phyloP scores from a whole-genome alignment of 2,888 invertebrate species.

The Epistrophe eligans region DNA sequence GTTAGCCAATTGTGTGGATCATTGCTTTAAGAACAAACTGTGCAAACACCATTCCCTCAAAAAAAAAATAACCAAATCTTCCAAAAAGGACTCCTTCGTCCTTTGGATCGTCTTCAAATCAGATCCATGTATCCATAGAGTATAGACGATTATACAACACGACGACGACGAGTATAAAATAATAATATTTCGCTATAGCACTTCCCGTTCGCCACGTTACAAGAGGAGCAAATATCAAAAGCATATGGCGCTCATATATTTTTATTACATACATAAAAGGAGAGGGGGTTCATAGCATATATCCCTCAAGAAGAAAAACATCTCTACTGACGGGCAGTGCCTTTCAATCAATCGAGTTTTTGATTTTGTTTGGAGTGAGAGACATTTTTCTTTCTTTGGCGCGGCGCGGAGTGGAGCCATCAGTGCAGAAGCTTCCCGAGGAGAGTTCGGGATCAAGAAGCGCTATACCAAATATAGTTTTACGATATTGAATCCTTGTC shows the following conservation, averaged over 20 bases:
- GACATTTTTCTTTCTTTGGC: slow-evolving; percentile 4
- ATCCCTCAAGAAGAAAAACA: slow-evolving; percentile 6
- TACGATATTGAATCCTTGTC: slow-evolving; percentile 68
- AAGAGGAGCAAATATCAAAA: slow-evolving; percentile 63
- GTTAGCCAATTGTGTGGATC: background rate
- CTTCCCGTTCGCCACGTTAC: slow-evolving; percentile 49
- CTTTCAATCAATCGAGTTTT: slow-evolving; percentile 73
- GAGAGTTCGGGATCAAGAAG: slow-evolving; percentile 59
- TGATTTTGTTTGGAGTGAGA: slow-evolving; percentile 56
- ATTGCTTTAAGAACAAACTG: slow-evolving; percentile 43
- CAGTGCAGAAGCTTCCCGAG: background rate
- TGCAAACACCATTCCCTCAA: background rate
- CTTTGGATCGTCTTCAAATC: slow-evolving; percentile 63
- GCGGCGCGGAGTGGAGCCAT: slow-evolving; percentile 12
- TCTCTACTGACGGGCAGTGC: slow-evolving; percentile 54
- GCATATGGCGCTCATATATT: slow-evolving; percentile 70
- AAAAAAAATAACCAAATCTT: slow-evolving; percentile 15
- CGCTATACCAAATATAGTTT: slow-evolving; percentile 71
- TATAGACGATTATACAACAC: slow-evolving; percentile 70
- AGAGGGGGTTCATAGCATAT: background rate
- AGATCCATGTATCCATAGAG: slow-evolving; percentile 56
- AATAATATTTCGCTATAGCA: slow-evolving; percentile 68
- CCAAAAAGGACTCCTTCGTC: slow-evolving; percentile 58
- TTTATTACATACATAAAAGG: slow-evolving; percentile 27
- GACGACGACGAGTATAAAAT: slow-evolving; percentile 69